A percentile compares a stretch with the other conserved stretches of the same genome.
phyloP scores from a whole-genome alignment of 2,797 vertebrate genomes.

The Parotocinclus haroldoi region DNA sequence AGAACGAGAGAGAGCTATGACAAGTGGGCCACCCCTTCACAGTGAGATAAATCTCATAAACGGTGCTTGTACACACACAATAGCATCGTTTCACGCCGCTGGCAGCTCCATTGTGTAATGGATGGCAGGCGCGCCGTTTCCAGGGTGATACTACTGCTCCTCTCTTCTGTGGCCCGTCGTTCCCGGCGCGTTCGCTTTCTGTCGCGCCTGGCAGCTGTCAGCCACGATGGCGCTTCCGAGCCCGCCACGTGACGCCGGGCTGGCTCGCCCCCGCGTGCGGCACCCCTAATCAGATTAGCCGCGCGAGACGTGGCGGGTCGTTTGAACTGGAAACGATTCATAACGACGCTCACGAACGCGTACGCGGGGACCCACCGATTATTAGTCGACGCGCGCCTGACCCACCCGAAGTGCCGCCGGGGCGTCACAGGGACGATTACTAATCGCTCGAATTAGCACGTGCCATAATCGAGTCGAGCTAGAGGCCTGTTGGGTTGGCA shows the following conservation, averaged over 20 bases:
- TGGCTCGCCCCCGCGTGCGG: slow-evolving; percentile 76
- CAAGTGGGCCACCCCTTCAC: slow-evolving; percentile 44
- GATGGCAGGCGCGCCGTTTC: slow-evolving; percentile 67
- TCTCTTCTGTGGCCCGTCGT: slow-evolving; percentile 58
- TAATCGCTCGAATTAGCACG: slow-evolving; percentile 97
- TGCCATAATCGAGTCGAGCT: slow-evolving; percentile 94
- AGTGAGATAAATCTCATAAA: slow-evolving; percentile 71
- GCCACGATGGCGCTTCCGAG: slow-evolving; percentile 71
- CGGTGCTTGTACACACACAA: slow-evolving; percentile 75
- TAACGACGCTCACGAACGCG: slow-evolving; percentile 94
- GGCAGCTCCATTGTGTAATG: slow-evolving; percentile 75
- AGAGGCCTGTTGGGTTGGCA: slow-evolving; percentile 88
- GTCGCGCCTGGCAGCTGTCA: slow-evolving; percentile 86
- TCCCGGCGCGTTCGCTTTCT: slow-evolving; percentile 62
- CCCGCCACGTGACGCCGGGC: neutral
- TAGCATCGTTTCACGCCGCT: slow-evolving; percentile 74
- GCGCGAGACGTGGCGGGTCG: slow-evolving; percentile 67
- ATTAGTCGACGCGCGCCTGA: slow-evolving; percentile 86
- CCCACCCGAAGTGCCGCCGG: slow-evolving; percentile 83
- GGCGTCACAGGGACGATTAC: slow-evolving; percentile 77
- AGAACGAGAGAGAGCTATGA: slow-evolving; percentile 25
- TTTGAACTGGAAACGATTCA: slow-evolving; percentile 96
- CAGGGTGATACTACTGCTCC: slow-evolving; percentile 62
- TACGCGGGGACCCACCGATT: slow-evolving; percentile 80
- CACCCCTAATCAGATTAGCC: slow-evolving; percentile 94